Conservation (phyloP, 2,113 vertebrate genomes). For the Riparia riparia region DNA sequence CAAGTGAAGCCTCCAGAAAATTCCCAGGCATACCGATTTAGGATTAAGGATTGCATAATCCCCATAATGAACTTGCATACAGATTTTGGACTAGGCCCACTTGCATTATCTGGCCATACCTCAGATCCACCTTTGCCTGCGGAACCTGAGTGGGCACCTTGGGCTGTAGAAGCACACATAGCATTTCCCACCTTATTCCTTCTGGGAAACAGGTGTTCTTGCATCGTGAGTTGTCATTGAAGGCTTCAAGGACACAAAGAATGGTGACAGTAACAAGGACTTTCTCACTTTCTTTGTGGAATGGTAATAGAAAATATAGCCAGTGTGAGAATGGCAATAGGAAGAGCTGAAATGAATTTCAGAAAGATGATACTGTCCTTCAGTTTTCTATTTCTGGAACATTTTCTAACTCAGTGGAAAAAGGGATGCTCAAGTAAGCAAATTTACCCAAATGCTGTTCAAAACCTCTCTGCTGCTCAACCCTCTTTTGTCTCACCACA, state of each 20-base stretch:
- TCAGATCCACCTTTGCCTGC: not conserved
- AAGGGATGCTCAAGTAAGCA: not conserved
- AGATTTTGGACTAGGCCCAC: not conserved
- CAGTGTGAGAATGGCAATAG: not conserved
- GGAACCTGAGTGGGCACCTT: not conserved
- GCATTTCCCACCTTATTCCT: not conserved
- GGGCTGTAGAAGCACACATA: not conserved
- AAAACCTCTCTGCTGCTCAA: not conserved
- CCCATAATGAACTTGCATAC: not conserved
- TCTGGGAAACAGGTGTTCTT: not conserved
- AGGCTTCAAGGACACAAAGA: not conserved
- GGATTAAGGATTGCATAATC: not conserved
- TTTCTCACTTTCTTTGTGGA: not conserved
- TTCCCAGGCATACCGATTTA: not conserved
- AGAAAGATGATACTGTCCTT: not conserved
- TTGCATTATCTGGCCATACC: not conserved
- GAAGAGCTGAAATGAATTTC: not conserved
- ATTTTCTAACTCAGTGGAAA: not conserved
- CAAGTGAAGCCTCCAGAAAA: not conserved
- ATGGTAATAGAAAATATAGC: not conserved
- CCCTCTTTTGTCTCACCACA: not conserved
- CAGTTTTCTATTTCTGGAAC: not conserved
- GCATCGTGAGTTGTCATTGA: not conserved
- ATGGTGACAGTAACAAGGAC: not conserved
- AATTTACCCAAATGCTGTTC: not conserved